Evolutionary conservation across 2,888 invertebrate genomes (phyloP).

Genomic region (Idaea straminata): DNA sequence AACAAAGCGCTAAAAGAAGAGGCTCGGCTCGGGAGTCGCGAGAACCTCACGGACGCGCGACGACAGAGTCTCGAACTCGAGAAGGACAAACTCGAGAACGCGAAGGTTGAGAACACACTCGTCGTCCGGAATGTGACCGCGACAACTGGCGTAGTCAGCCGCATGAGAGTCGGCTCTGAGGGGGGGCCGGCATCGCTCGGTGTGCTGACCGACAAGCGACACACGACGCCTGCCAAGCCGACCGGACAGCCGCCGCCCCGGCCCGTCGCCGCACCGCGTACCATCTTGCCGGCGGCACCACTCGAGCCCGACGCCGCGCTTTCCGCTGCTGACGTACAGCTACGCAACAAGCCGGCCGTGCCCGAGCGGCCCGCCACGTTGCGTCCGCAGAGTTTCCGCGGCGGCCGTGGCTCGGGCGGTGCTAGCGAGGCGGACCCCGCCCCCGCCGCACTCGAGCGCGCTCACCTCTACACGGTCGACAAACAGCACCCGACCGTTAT

Average conservation of each 20-base stretch:
- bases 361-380: slow-evolving; percentile 89
- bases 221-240: slow-evolving; percentile 53
- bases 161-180: slow-evolving; percentile 64
- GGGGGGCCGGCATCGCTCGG: slow-evolving; percentile 40
- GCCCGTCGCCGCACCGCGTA: slow-evolving; percentile 74
- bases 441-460: slow-evolving; percentile 81
- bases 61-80: slow-evolving; percentile 80
- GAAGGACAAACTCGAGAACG: slow-evolving; percentile 64
- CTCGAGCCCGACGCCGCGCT: slow-evolving; percentile 46
- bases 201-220: slow-evolving; percentile 35
- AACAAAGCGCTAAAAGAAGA: slow-evolving; percentile 73
- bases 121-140: slow-evolving; percentile 65
- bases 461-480: slow-evolving; percentile 86
- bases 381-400: slow-evolving; percentile 79
- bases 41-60: slow-evolving; percentile 66
- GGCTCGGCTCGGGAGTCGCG: slow-evolving; percentile 60
- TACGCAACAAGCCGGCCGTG: slow-evolving; percentile 87
- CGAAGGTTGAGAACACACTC: slow-evolving; percentile 51
- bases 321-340: slow-evolving; percentile 67
- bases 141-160: slow-evolving; percentile 65
- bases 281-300: slow-evolving; percentile 48
- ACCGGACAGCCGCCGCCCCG: slow-evolving; percentile 77
- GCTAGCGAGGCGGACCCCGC: slow-evolving; percentile 40
- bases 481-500: slow-evolving; percentile 87
- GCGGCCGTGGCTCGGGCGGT: slow-evolving; percentile 53